Conservation (phyloP, 2,797 vertebrate species). For the Peromyscus melanophrys region DNA sequence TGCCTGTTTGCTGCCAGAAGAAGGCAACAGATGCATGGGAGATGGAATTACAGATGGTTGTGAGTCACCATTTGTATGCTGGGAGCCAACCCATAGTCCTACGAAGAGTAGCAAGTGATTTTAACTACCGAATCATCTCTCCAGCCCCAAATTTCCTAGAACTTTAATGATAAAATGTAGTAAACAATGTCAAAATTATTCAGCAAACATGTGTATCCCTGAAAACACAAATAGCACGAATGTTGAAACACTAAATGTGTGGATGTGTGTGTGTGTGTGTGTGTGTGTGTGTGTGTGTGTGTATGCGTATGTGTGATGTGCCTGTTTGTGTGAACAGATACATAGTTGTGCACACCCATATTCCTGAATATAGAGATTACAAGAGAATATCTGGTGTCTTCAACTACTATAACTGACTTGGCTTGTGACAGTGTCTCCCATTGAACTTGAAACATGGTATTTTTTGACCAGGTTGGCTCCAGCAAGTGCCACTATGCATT, state of each 20-base stretch:
- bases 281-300: neutral
- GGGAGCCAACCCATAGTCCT: neutral
- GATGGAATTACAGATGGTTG: neutral
- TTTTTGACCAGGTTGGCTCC: neutral
- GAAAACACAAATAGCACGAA: neutral
- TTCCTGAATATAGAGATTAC: neutral
- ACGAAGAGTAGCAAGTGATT: neutral
- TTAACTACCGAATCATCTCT: neutral
- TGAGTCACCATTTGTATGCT: neutral
- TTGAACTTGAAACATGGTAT: neutral
- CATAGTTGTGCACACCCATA: neutral
- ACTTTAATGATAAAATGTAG: neutral
- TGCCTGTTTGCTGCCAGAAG: neutral
- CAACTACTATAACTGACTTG: neutral
- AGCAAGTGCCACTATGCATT: neutral
- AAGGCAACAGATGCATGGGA: neutral
- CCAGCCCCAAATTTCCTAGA: too few relatives aligned
- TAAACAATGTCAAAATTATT: neutral
- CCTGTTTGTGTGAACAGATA: neutral
- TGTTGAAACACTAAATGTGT: neutral
- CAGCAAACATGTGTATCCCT: neutral
- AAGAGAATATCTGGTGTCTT: neutral
- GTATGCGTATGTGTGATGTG: neutral
- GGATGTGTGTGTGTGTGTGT: too few relatives aligned
- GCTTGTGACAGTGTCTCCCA: neutral